A percentile compares a stretch with the other conserved stretches of the same genome.
phyloP scores from a whole-genome alignment of 1,140 invertebrate genomes.

The Drosophila pseudoananassae region DNA sequence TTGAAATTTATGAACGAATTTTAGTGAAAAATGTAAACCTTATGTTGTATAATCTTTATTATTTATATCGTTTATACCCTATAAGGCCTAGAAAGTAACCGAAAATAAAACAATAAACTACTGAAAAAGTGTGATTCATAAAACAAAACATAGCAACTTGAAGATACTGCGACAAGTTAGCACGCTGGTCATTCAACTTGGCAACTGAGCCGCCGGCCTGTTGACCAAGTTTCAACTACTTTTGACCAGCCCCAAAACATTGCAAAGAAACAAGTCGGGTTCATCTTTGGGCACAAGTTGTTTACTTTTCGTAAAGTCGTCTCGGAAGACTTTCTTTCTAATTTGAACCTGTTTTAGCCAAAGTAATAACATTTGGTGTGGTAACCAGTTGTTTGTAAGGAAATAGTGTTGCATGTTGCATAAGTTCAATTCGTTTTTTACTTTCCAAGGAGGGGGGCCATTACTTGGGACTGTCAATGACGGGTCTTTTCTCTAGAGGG shows the following conservation, averaged over 20 bases:
- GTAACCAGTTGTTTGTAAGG: constrained; percentile 37
- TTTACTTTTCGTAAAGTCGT: constrained; percentile 56
- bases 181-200: constrained; percentile 70
- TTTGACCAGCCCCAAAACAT: constrained; percentile 17
- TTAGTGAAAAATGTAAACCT: too few species aligned
- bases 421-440: constrained; percentile 19
- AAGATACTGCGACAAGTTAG: constrained; percentile 20
- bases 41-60: too few species aligned
- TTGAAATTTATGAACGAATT: too few species aligned
- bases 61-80: not conserved
- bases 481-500: not conserved
- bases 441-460: too few species aligned
- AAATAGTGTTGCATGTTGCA: constrained; percentile 44
- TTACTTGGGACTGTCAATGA: not conserved
- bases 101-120: not conserved
- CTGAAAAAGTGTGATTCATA: not conserved
- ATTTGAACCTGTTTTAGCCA: constrained; percentile 64
- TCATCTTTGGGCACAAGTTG: constrained; percentile 34
- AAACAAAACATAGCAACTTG: not conserved
- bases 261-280: constrained; percentile 4
- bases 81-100: not conserved
- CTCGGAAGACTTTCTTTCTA: constrained; percentile 71
- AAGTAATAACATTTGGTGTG: constrained; percentile 32
- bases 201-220: constrained; percentile 14
- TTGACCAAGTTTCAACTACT: constrained; percentile 58